Conservation (phyloP, 2,797 vertebrate genomes). For the Borostomias antarcticus region DNA sequence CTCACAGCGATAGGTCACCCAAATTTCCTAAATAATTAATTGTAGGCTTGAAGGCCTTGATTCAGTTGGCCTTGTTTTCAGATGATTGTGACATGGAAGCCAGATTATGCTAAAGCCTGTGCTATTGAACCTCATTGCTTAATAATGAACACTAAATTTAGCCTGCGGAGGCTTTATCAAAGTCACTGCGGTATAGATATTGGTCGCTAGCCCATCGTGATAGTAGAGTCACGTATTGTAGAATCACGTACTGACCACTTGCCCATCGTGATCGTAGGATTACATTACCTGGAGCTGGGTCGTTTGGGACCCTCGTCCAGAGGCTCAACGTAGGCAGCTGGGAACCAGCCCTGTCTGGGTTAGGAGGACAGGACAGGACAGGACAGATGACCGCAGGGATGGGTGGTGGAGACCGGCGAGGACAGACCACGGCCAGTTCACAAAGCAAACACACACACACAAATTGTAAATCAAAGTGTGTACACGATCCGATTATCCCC, state of each 20-base stretch:
- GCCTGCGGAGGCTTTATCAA: neutral
- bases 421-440: no score
- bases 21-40: constrained; percentile 59
- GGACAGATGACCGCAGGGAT: neutral
- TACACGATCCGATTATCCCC: no score
- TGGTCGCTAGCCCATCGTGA: neutral
- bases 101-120: neutral
- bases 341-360: constrained; percentile 93
- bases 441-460: no score
- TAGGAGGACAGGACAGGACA: neutral
- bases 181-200: neutral
- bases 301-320: constrained; percentile 60
- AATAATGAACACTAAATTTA: constrained; percentile 21
- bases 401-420: neutral
- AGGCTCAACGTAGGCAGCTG: constrained; percentile 84
- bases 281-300: constrained; percentile 54
- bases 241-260: no score
- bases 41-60: constrained; percentile 41
- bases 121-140: no score
- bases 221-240: neutral
- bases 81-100: constrained; percentile 34
- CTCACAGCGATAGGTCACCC: constrained; percentile 70
- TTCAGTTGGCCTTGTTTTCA: constrained; percentile 53
- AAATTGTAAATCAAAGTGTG: no score
- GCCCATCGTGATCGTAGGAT: neutral